Percentiles rank a stretch among this genome's conserved stretches.
Evolutionary conservation across 1,140 invertebrate species (phyloP).

Genomic region (Uloborus diversus): DNA sequence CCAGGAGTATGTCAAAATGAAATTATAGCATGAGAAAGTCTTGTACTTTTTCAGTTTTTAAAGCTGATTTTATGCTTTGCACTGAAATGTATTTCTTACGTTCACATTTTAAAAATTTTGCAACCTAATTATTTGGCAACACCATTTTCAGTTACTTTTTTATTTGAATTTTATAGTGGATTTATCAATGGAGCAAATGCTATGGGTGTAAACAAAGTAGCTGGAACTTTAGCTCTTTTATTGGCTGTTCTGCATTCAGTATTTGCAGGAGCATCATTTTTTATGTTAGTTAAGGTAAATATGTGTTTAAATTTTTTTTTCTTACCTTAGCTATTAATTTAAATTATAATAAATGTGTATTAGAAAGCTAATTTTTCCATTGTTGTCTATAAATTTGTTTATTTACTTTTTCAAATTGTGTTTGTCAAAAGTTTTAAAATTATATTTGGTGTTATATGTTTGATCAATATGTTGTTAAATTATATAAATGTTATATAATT

Average conservation of each 20-base stretch:
- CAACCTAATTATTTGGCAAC: too few relatives aligned
- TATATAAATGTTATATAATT: not conserved
- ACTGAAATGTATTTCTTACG: too few relatives aligned
- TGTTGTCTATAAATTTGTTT: not conserved
- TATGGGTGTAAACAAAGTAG: constrained; percentile 26
- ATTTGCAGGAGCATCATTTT: constrained; percentile 61
- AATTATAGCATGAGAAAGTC: too few relatives aligned
- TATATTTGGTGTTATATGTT: not conserved
- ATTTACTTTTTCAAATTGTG: not conserved
- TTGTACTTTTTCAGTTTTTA: too few relatives aligned
- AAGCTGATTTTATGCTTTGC: too few relatives aligned
- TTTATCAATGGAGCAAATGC: constrained; percentile 74
- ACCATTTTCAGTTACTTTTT: too few relatives aligned
- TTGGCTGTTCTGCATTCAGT: constrained; percentile 43
- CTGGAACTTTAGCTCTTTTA: constrained; percentile 36
- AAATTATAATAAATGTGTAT: not conserved
- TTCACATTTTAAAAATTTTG: too few relatives aligned
- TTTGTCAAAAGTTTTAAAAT: not conserved
- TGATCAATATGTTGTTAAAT: not conserved
- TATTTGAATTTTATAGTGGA: constrained; percentile 73
- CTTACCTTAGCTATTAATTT: not conserved
- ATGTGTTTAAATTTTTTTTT: too few relatives aligned
- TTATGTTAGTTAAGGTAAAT: constrained; percentile 62
- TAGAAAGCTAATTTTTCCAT: not conserved
- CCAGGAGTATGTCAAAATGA: too few relatives aligned